Evolutionary conservation across 2,113 vertebrate species (phyloP), one percentile per base, ranked within the genome.

Genomic region (Rhea pennata): DNA sequence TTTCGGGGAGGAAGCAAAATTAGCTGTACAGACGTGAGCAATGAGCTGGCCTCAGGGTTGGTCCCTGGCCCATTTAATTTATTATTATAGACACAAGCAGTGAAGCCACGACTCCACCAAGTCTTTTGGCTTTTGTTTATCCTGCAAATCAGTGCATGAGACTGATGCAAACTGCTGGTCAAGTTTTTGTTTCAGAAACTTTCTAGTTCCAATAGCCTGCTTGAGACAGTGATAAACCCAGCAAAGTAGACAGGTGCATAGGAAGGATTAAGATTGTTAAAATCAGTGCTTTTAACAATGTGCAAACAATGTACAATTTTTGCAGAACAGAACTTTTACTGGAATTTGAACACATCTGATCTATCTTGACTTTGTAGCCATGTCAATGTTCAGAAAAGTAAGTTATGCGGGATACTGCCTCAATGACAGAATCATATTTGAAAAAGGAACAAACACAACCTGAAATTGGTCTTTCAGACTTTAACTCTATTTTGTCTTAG

Each of bases 171-270:
- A 56, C 54, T 56, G 27, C 54, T 56, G 54, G 54, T 21, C 54
- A 56, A 56, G 27, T 27, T 56, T 54, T 27, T 56, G 29, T 56
- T 27, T 56, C 54, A 56, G 31, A 56, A 56, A 21, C 6, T 72
- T 56, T 7, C 66, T 46, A 77, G 64, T 71, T 85, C 33, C 24
- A 61, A 17, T 59, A 67, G 12, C 5, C 2, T 21, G 80, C 23
- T 48, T 86, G 13, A 17, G 27, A 50, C n/a, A 56, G 15, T 70
- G 26, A 26, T 16, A 64, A 92, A 67, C 26, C 14, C 14, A 39
- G 5, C 1, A 0, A 27, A 86, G 19, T 6, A 67, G 5, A 39
- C 14, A 72, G 19, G 4, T 71, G 9, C 15, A 6, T 16, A 73
- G 66, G 54, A 81, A 54, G 8, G 36, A n/a, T 65, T 40, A 88